Evolutionary conservation across 2,888 invertebrate genomes (phyloP).

Genomic region (Parnassius smintheus): DNA sequence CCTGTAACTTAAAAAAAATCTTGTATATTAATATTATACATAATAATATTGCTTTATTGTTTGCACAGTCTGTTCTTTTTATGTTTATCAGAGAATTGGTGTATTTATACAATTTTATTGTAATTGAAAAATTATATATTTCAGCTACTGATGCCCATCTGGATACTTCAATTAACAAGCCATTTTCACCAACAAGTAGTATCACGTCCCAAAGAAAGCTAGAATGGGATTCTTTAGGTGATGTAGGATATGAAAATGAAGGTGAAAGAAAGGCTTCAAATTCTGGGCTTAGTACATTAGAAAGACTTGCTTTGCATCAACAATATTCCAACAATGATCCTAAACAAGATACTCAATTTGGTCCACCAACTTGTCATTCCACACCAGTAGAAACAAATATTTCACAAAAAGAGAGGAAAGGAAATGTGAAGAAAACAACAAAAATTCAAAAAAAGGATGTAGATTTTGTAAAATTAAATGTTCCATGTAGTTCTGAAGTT

Average conservation of each 20-base stretch:
- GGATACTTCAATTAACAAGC: conserved; percentile 64
- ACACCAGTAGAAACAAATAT: conserved; percentile 69
- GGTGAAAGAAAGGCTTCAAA: conserved; percentile 74
- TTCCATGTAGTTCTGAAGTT: conserved; percentile 48
- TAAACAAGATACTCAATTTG: conserved; percentile 52
- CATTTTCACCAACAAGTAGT: conserved; percentile 88
- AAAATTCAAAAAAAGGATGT: conserved; percentile 64
- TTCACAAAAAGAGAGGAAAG: conserved; percentile 56
- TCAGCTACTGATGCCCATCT: conserved; percentile 63
- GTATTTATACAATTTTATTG: too few species aligned
- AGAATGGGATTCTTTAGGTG: conserved; percentile 94
- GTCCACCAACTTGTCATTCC: conserved; percentile 77
- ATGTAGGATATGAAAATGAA: conserved; percentile 88
- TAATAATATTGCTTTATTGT: too few species aligned
- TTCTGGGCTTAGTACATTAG: conserved; percentile 81
- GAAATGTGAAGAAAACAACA: conserved; percentile 55
- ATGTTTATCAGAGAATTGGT: too few species aligned
- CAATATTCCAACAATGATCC: conserved; percentile 70
- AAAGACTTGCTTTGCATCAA: conserved; percentile 81
- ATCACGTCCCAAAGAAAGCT: conserved; percentile 86
- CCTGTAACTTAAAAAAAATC: not conserved
- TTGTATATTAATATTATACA: too few species aligned
- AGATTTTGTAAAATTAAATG: conserved; percentile 63
- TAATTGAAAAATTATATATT: conserved; percentile 32
- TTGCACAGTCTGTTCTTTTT: too few species aligned